A percentile compares a stretch with the other conserved stretches of the same genome.
phyloP scores from a whole-genome alignment of 2,113 vertebrate species.

The chimpanzee (Pan troglodytes) region DNA sequence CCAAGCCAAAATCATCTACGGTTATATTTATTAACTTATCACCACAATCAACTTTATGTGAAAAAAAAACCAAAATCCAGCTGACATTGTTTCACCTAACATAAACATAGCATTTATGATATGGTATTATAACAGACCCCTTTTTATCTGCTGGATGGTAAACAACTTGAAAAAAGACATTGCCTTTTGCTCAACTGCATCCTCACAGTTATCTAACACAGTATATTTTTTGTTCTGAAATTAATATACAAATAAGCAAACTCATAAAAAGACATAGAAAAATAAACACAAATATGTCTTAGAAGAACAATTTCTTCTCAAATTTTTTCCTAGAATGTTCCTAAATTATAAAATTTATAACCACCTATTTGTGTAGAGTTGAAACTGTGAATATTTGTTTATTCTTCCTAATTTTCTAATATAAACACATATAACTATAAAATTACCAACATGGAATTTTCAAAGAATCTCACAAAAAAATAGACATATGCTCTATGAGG shows the following conservation, averaged over 20 bases:
- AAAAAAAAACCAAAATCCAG: background rate
- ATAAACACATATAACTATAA: background rate
- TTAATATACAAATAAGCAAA: background rate
- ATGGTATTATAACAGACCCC: background rate
- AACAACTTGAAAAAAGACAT: background rate
- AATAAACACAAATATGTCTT: background rate
- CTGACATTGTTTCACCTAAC: background rate
- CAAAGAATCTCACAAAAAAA: background rate
- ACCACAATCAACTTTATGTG: background rate
- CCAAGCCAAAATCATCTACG: background rate
- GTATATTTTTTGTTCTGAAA: background rate
- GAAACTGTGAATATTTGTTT: background rate
- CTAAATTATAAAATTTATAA: background rate
- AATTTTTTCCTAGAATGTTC: background rate
- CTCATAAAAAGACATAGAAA: background rate
- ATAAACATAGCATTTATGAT: background rate
- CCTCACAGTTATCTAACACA: background rate
- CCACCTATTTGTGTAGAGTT: background rate
- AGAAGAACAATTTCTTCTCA: background rate
- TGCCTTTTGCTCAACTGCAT: background rate
- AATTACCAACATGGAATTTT: background rate
- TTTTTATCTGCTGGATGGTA: background rate
- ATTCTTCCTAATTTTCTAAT: conserved; percentile 4
- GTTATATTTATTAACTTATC: background rate
- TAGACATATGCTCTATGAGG: background rate